Evolutionary conservation across 1,140 invertebrate species (phyloP), one percentile per base, ranked within the genome.

Genomic region (Drosophila seguyi): DNA sequence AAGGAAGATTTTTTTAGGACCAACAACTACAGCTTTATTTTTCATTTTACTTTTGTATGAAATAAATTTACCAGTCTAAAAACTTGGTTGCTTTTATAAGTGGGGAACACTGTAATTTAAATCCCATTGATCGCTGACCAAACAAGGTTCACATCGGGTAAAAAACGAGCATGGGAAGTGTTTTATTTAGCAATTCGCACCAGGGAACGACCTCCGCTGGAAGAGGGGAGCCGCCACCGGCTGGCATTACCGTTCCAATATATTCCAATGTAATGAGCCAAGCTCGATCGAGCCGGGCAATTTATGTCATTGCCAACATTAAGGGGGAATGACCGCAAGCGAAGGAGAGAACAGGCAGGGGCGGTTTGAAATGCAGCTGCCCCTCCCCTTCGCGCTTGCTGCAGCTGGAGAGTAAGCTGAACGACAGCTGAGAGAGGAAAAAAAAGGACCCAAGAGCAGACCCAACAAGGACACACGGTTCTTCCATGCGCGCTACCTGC

Each of bases 301-400:
- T 22, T 16, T 14, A 61, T 47, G 63, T 62, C 65, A 68, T 66
- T 68, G 45, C 61, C 61, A 69, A 65, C 52, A 65, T 20, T 11
- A 41, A 50, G 71, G 69, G 69, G 58, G 69, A 75, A 57, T 75
- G 69, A 65, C 71, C 52, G 38, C 27, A 13, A 53, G 56, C 20
- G 20, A 31, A 16, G 20, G 22, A 42, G 20, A 38, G 31, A 38
- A 27, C 38, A 48, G 29, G 48, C 41, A 22, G 34, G 41, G 14
- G 36, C 27, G 29, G 18, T 34, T 31, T 18, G 18, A 68, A 41
- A 42, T 65, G 67, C 47, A 61, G 67, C 67, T 72, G 45, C 55
- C 71, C 53, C 52, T 63, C 39, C 61, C 38, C 27, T 57, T 13
- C 31, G 11, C 7, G 14, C 16, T 47, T 44, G 53, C 53, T 73